Conservation (phyloP, 2,797 vertebrate genomes). For the Manis crassicaudata region DNA sequence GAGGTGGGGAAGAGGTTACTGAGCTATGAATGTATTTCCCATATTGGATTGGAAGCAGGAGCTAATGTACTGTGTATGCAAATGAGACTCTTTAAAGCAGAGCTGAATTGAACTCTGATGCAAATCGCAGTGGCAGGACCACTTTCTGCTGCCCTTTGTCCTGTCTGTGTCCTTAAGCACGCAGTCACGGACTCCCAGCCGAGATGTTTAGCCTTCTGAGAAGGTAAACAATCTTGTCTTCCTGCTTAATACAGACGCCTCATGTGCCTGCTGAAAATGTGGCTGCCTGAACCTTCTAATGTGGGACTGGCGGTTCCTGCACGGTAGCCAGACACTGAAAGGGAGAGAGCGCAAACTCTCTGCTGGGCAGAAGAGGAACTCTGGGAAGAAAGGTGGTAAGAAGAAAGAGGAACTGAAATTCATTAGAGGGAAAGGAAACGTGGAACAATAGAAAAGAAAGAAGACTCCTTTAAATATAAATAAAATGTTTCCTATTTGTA, state of each 20-base stretch:
- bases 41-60: conserved; percentile 76
- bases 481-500: not conserved
- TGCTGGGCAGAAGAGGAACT: not conserved
- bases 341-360: not conserved
- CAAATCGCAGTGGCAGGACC: conserved; percentile 78
- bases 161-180: conserved; percentile 78
- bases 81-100: conserved; percentile 83
- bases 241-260: not conserved
- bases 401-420: not conserved
- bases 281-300: not conserved
- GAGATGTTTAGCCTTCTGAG: conserved; percentile 71
- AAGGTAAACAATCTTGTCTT: conserved; percentile 77
- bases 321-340: not conserved
- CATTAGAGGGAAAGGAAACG: not conserved
- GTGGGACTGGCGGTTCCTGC: not conserved
- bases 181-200: conserved; percentile 80
- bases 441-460: not conserved
- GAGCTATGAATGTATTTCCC: conserved; percentile 80
- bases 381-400: not conserved
- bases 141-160: conserved; percentile 81
- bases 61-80: conserved; percentile 84
- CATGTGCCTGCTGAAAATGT: conserved; percentile 43
- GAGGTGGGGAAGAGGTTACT: conserved; percentile 78
- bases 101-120: conserved; percentile 83
- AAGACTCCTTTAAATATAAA: not conserved